Evolutionary conservation across 2,797 vertebrate species (phyloP).

Genomic region (Ara ararauna): DNA sequence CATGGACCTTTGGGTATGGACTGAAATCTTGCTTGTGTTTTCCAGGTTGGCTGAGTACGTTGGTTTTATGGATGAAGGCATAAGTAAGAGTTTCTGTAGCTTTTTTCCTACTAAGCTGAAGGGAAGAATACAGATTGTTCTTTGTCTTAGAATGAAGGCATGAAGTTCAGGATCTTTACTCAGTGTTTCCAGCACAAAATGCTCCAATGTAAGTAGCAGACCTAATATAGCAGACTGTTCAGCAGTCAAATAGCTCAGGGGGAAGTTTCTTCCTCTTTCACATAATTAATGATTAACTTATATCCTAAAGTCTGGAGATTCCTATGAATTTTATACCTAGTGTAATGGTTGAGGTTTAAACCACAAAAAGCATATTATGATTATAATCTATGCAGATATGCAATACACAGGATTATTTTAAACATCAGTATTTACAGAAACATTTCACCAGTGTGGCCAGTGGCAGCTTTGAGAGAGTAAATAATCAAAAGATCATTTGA

Average conservation of each 20-base stretch:
- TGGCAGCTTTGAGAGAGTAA: neutral
- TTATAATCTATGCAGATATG: neutral
- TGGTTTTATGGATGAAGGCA: neutral
- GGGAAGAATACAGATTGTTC: slow-evolving; percentile 2
- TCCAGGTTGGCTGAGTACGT: neutral
- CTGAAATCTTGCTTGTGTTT: neutral
- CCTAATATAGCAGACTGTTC: neutral
- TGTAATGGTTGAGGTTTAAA: neutral
- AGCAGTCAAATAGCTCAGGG: neutral
- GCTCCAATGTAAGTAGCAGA: neutral
- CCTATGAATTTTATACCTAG: neutral
- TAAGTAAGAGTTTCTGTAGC: neutral
- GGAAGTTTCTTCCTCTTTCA: neutral
- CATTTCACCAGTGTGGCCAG: neutral
- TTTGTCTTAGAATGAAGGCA: neutral
- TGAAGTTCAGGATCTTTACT: neutral
- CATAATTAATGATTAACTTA: neutral
- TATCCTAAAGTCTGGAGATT: neutral
- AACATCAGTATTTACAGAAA: neutral
- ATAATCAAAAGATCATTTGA: neutral
- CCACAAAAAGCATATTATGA: neutral
- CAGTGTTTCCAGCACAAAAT: neutral
- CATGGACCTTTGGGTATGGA: neutral
- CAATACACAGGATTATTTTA: neutral
- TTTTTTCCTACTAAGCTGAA: neutral